phyloP scores from a whole-genome alignment of 2,888 invertebrate genomes.

The Incurvaria masculella region DNA sequence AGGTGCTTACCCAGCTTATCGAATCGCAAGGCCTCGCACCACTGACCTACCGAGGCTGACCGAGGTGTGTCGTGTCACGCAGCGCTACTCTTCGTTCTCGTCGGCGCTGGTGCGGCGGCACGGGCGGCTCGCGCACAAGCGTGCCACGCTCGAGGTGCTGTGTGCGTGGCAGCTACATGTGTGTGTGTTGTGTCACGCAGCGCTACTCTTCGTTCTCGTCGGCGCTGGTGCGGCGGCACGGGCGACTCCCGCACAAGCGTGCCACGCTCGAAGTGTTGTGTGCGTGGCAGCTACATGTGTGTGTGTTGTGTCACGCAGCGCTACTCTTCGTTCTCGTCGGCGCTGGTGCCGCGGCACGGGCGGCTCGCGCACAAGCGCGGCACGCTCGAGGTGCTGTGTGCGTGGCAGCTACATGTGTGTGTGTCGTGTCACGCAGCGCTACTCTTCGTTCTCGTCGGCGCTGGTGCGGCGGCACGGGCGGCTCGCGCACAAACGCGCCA shows the following conservation, averaged over 20 bases:
- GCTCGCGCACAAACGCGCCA: constrained; percentile 84
- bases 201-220: constrained; percentile 84
- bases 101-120: constrained; percentile 84
- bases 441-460: constrained; percentile 83
- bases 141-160: constrained; percentile 88
- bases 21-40: too few relatives aligned
- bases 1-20: too few relatives aligned
- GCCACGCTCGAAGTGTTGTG: constrained; percentile 87
- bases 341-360: constrained; percentile 81
- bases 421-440: constrained; percentile 53
- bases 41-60: too few relatives aligned
- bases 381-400: constrained; percentile 87
- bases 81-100: constrained; percentile 83
- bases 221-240: constrained; percentile 81
- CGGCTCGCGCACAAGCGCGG: constrained; percentile 84
- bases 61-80: constrained; percentile 21
- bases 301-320: constrained; percentile 51
- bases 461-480: constrained; percentile 82
- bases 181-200: too few relatives aligned
- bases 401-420: too few relatives aligned
- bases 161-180: too few relatives aligned
- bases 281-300: too few relatives aligned
- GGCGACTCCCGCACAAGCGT: constrained; percentile 81
- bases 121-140: constrained; percentile 81
- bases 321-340: constrained; percentile 82